Evolutionary conservation across 2,797 vertebrate species (phyloP), one percentile per base, ranked within the genome.

Genomic region (Pelobates cultripes): DNA sequence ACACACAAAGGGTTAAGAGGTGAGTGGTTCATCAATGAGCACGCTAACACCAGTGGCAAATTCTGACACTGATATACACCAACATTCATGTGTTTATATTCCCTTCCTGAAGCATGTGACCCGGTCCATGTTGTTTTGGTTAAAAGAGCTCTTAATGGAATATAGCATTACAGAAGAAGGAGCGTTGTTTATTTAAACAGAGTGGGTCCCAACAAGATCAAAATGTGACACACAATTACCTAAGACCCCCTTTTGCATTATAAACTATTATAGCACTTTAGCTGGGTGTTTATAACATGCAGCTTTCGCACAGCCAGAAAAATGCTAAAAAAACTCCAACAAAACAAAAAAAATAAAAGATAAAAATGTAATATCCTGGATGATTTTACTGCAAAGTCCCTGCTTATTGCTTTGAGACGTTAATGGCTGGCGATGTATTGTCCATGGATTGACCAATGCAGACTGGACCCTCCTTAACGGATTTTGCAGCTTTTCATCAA

Each of bases 121-220:
- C 14, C 63, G 40, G 83, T 82, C 69, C 0, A 1, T 17, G 17
- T 68, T 78, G 81, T 77, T 84, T 0, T 84, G 80, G 85, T 85
- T 80, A 74, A 76, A 85, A 15, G 82, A 79, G 69, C 78, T 89
- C 17, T 7, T 8, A 77, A 75, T 86, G 74, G 78, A 86, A 67
- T 73, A 66, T 84, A 86, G 77, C 60, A 73, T 88, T 86, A 71
- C 86, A 75, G 1, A 66, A 87, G 79, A 88, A 83, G 13, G 17
- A 2, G 77, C 79, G 42, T 70, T 89, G 78, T 89, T 88, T 88
- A 78, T 90, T 91, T 89, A 80, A 88, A 87, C 73, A 84, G 78
- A 87, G 77, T 79, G 75, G 73, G 84, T 85, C 86, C 75, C 84
- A 82, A 74, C 70, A 57, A 86, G 84, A 87, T 90, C 89, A 89